These are phyloP conservation scores for Bradysia coprophila DNA, from an alignment of 1,140 invertebrate genomes.

Conservation along the genomic window DNA sequence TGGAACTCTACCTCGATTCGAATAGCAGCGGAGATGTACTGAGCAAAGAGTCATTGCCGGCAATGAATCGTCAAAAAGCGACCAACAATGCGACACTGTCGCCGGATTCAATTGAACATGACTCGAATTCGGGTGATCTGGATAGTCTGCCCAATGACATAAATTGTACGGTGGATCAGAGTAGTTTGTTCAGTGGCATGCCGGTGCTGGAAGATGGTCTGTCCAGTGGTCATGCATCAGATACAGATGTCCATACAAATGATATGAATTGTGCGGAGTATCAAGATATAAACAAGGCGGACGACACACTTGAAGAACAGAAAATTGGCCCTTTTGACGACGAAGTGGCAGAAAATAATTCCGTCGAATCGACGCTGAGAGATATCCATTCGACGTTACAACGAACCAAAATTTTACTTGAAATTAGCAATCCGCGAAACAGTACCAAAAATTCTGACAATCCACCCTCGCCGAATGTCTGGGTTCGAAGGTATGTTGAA, in stretches of 20 bases:
- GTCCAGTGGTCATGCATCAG: conserved; percentile 77
- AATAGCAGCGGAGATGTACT: conserved; percentile 21
- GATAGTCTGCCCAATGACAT: conserved; percentile 41
- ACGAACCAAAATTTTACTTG: background rate
- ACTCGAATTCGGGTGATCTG: conserved; percentile 68
- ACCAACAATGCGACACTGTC: conserved; percentile 61
- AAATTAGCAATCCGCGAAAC: no score
- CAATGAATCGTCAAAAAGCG: conserved; percentile 16
- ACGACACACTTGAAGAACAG: no score
- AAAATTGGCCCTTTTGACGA: no score
- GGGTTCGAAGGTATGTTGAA: no score
- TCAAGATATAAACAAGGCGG: no score
- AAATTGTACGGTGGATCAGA: conserved; percentile 14
- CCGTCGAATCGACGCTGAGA: background rate
- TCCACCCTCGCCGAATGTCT: no score
- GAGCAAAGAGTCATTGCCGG: conserved; percentile 18
- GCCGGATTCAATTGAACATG: conserved; percentile 89
- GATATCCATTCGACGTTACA: conserved; percentile 1
- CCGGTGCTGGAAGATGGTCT: conserved; percentile 90
- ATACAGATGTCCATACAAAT: conserved; percentile 77
- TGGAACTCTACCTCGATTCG: conserved; percentile 21
- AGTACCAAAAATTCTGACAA: background rate
- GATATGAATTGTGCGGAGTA: no score
- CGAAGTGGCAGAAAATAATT: no score
- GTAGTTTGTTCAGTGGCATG: conserved; percentile 40